Evolutionary conservation across 1,140 invertebrate species (phyloP), one percentile per base, ranked within the genome.

Genomic region (Hydropsyche tenuis): DNA sequence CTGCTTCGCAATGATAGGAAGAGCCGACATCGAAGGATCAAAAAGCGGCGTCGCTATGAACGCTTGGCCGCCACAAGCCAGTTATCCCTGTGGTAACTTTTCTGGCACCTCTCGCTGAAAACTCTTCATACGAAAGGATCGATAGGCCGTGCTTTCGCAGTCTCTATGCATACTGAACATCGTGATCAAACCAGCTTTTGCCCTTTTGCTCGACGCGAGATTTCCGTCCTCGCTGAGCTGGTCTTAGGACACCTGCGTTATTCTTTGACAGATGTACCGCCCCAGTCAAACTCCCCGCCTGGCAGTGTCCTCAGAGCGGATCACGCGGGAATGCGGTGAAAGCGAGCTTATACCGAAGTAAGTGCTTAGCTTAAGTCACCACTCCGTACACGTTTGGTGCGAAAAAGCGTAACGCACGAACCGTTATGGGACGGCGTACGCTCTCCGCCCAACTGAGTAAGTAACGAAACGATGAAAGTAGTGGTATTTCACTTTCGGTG

Each of bases 211-310:
- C 90, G 87, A 92, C 88, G 87, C 86, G 89, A 91, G 91, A 88
- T 93, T 93, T 94, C 91, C 89, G 90, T 91, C 87, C 91, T 90
- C 89, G 85, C 88, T 91, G 91, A 93, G 91, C 90, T 89, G 85
- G 85, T 89, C 91, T 92, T 92, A 88, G 90, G 91, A 92, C 90
- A 92, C 89, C 91, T 93, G 89, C 90, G 90, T 93, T 93, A 93
- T 89, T 87, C 81, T 93, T 93, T 88, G 83, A 88, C 84, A 88
- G 87, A 87, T 92, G 90, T 93, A 89, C 91, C 89, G 89, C 91
- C 90, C 90, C 90, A 92, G 91, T 88, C 90, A 92, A 93, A 92
- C 90, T 92, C 88, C 89, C 89, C 86, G 84, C 87, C 89, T 91
- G 89, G 86, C 87, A 86, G 83, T 89, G 88, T 90, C 88, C 85